These are phyloP conservation scores for Plecturocebus donacophilus DNA, from an alignment of 2,113 vertebrate species.

Conservation along the genomic window DNA sequence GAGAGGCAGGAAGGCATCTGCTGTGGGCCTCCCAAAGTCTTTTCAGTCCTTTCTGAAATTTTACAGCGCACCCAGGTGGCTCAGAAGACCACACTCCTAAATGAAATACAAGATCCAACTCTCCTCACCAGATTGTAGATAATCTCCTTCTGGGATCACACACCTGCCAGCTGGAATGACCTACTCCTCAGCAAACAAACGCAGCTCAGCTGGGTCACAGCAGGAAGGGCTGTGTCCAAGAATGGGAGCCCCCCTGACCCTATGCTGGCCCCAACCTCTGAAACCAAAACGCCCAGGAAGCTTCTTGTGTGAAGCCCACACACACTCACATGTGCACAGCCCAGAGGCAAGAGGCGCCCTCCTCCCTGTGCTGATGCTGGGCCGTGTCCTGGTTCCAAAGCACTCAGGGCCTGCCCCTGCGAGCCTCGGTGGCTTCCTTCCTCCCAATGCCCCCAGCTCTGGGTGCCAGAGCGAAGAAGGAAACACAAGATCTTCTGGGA, in stretches of 20 bases:
- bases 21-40: not conserved
- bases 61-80: not conserved
- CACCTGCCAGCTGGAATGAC: not conserved
- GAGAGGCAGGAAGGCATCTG: not conserved
- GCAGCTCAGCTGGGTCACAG: not conserved
- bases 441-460: not conserved
- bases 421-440: not conserved
- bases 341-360: not conserved
- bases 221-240: not conserved
- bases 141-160: not conserved
- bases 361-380: accelerated
- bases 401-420: not conserved
- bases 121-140: not conserved
- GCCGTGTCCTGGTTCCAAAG: not conserved
- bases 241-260: not conserved
- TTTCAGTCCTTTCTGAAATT: not conserved
- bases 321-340: accelerated
- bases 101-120: not conserved
- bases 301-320: not conserved
- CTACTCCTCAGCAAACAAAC: not conserved
- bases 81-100: not conserved
- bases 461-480: not conserved
- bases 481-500: not conserved
- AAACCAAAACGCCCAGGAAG: not conserved
- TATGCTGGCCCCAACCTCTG: not conserved